Base-by-base conservation (phyloP, 2,113 vertebrate genomes). In the Festucalex cinctus region DNA sequence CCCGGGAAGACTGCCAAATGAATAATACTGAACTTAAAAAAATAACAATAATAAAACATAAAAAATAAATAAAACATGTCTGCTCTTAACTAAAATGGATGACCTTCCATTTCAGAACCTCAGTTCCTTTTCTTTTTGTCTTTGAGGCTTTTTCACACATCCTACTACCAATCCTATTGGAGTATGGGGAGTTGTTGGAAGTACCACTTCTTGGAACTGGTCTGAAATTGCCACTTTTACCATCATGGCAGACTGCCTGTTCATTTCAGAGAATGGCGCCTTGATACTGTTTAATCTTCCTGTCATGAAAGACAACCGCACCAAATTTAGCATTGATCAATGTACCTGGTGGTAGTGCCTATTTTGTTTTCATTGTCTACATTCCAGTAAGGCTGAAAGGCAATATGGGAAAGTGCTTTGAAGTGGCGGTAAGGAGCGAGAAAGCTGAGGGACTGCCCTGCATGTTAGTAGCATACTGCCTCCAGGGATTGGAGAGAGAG, bases 381-480 rank as follows among this genome's bases (percentile, higher is more conserved):
- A 51, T 51, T 51, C 20, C 48, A 22, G n/a, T 2, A n/a, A 22
- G 10, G 13, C 14, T 24, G 10, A 41, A 61, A 61, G 5, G 2
- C 35, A 37, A n/a, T 24, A 26, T 1, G 13, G 37, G 12, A 62
- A 62, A 22, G 8, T 37, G 67, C 74, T 60, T 62, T 73, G 22
- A 71, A 68, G n/a, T 71, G 71, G 10, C 54, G 35, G 54, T 1
- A 1, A 0, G 65, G 35, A 56, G 73, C 70, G 1, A 58, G 20
- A 71, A 63, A 36, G 44, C 67, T 44, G 68, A 69, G 69, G 73
- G 71, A 71, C 70, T 67, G 49, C 58, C 71, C 73, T 43, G 74
- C 44, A 79, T 9, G 65, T 17, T 22, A 9, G 48, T 22, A 10
- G 48, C 56, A 49, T 32, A 36, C 60, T 61, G 56, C 57, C 75